Evolutionary conservation across 2,113 vertebrate species (phyloP).

Genomic region (Hippolais icterina): DNA sequence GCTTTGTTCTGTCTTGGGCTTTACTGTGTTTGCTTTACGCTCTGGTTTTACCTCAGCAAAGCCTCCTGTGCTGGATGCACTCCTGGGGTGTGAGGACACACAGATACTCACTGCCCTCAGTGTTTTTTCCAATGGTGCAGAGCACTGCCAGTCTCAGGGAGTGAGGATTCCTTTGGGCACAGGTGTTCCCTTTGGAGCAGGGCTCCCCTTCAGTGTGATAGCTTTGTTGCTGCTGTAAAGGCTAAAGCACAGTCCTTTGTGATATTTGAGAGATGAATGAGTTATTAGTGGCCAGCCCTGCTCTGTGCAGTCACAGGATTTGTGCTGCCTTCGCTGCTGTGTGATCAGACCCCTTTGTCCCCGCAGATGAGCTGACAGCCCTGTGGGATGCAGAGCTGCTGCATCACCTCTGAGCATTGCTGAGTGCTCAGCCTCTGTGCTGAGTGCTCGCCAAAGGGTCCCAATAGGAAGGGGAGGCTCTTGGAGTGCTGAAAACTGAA

Average conservation of each 20-base stretch:
- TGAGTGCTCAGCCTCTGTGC: neutral
- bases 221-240: neutral
- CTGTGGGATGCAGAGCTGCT: neutral
- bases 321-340: neutral
- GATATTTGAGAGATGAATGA: neutral
- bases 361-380: neutral
- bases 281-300: neutral
- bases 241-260: neutral
- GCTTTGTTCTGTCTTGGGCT: neutral
- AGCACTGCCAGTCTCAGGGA: neutral
- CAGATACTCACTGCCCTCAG: neutral
- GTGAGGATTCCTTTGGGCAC: neutral
- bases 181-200: neutral
- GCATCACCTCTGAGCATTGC: neutral
- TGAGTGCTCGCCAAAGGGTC: neutral
- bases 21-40: neutral
- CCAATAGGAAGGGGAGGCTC: neutral
- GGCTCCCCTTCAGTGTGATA: neutral
- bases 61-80: neutral
- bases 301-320: neutral
- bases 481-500: neutral
- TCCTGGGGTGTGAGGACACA: neutral
- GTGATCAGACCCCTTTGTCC: neutral
- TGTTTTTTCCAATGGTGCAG: neutral
- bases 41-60: neutral